phyloP scores from a whole-genome alignment of 2,797 vertebrate species.

The Philypnodon macrostomus region DNA sequence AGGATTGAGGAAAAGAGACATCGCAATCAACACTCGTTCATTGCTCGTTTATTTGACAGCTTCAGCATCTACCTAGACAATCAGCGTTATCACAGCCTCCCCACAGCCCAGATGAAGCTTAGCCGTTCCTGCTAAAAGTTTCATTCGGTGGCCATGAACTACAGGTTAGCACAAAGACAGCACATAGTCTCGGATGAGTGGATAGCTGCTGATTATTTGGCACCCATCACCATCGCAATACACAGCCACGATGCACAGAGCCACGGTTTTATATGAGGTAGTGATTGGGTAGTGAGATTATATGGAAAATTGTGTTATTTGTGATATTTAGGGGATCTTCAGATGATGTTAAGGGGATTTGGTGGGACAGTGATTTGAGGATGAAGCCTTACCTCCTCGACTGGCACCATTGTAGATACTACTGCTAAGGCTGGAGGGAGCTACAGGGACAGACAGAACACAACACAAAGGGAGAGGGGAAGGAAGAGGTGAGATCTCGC shows the following conservation, averaged over 20 bases:
- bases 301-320: slow-evolving; percentile 16
- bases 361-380: slow-evolving; percentile 10
- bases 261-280: slow-evolving; percentile 23
- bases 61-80: slow-evolving; percentile 43
- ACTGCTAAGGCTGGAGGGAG: slow-evolving; percentile 81
- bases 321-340: slow-evolving; percentile 24
- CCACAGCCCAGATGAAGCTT: slow-evolving; percentile 28
- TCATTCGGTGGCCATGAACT: slow-evolving; percentile 27
- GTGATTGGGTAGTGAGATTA: slow-evolving; percentile 15
- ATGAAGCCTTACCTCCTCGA: slow-evolving; percentile 79
- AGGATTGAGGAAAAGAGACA: slow-evolving; percentile 24
- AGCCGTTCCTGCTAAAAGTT: slow-evolving; percentile 22
- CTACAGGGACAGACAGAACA: slow-evolving; percentile 54
- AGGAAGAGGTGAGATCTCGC: slow-evolving; percentile 26
- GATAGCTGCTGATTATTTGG: slow-evolving; percentile 24
- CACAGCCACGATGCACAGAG: slow-evolving; percentile 46
- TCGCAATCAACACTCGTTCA: slow-evolving; percentile 41
- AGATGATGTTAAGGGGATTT: slow-evolving; percentile 8
- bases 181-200: slow-evolving; percentile 21
- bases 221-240: slow-evolving; percentile 43
- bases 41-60: slow-evolving; percentile 38
- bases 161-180: slow-evolving; percentile 54
- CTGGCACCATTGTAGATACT: slow-evolving; percentile 80
- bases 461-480: slow-evolving; percentile 20
- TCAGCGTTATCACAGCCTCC: slow-evolving; percentile 49